A percentile compares a stretch with the other conserved stretches of the same genome.
Evolutionary conservation across 2,797 vertebrate species (phyloP).

Genomic region (Halcyon badia): DNA sequence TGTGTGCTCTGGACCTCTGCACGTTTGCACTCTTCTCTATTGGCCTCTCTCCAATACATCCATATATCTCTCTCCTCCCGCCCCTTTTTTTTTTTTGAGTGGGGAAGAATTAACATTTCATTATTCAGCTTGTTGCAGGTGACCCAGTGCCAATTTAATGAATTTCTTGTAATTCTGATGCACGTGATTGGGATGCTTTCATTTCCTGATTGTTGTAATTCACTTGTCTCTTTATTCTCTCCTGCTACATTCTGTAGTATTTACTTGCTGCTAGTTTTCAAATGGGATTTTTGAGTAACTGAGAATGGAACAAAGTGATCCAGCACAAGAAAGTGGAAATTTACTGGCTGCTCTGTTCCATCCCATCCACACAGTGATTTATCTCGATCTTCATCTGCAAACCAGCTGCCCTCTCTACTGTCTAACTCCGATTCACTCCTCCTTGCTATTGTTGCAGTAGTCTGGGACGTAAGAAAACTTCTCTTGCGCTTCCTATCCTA

Average conservation of each 20-base stretch:
- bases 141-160: not conserved
- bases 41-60: not conserved
- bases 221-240: not conserved
- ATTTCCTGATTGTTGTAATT: not conserved
- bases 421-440: not conserved
- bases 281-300: conserved; percentile 23
- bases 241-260: not conserved
- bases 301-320: not conserved
- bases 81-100: not conserved
- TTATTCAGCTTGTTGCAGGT: conserved; percentile 4
- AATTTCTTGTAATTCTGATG: conserved; percentile 19
- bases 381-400: conserved; percentile 39
- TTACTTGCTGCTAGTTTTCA: conserved; percentile 16
- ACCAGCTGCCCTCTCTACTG: not conserved
- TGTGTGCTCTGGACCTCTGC: not conserved
- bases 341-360: not conserved
- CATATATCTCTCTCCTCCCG: accelerated
- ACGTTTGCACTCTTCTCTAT: not conserved
- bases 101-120: not conserved
- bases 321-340: conserved; percentile 11
- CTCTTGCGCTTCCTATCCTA: not conserved
- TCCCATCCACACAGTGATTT: not conserved
- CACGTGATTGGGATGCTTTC: not conserved
- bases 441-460: not conserved
- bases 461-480: not conserved